Evolutionary conservation across 2,797 vertebrate species (phyloP).

Genomic region (Prionace glauca): DNA sequence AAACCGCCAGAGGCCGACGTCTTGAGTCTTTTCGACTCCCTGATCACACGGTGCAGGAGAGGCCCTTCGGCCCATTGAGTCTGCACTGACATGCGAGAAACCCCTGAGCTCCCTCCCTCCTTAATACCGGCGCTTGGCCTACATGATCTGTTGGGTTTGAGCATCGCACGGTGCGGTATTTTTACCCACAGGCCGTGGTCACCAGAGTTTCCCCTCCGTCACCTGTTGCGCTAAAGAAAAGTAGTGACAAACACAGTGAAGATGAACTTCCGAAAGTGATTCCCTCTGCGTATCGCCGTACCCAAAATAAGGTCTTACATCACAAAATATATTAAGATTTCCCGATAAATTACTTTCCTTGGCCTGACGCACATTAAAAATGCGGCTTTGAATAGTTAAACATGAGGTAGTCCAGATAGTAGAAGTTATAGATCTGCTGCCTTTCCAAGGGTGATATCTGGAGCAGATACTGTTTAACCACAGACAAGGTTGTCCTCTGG

Average conservation of each 20-base stretch:
- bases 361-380: slow-evolving; percentile 43
- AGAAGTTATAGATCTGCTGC: slow-evolving; percentile 59
- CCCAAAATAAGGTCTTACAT: background rate
- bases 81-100: too few species aligned
- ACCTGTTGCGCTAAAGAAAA: background rate
- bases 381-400: slow-evolving; percentile 64
- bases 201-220: background rate
- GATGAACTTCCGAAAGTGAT: background rate
- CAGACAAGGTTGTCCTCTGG: slow-evolving; percentile 58
- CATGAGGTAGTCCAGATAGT: slow-evolving; percentile 67
- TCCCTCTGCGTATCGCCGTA: background rate
- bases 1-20: background rate
- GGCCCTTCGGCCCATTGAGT: too few species aligned
- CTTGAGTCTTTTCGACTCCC: too few species aligned
- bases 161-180: background rate
- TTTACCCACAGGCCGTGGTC: too few species aligned
- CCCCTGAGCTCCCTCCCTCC: too few species aligned
- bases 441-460: slow-evolving; percentile 55
- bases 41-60: too few species aligned
- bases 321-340: slow-evolving; percentile 35
- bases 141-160: background rate
- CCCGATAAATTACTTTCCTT: background rate
- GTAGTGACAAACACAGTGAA: background rate
- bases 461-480: slow-evolving; percentile 60
- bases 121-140: too few species aligned